These are phyloP conservation scores for Trichonephila clavata DNA, from an alignment of 1,140 invertebrate species.

Conservation along the genomic window DNA sequence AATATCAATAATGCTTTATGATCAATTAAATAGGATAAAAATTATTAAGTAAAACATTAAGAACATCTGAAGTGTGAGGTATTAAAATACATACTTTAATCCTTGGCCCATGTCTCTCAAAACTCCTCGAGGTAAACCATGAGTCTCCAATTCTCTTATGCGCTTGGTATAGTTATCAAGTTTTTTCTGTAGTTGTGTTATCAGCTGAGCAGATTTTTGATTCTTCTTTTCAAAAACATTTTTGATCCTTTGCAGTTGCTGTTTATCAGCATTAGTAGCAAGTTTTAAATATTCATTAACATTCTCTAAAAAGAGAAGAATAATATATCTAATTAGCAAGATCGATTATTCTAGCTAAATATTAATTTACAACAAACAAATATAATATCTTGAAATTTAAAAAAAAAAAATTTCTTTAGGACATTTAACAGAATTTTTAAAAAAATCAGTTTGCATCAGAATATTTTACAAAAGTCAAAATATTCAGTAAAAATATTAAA, in stretches of 20 bases:
- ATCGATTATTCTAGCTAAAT: too few species aligned
- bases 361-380: too few species aligned
- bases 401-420: too few species aligned
- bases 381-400: too few species aligned
- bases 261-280: slow-evolving; percentile 95
- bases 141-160: slow-evolving; percentile 89
- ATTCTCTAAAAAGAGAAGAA: slow-evolving; percentile 84
- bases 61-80: background rate
- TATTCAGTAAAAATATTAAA: too few species aligned
- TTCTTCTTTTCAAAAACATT: slow-evolving; percentile 99
- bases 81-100: slow-evolving; percentile 86
- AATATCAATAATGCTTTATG: too few species aligned
- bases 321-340: too few species aligned
- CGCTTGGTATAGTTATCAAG: slow-evolving; percentile 91
- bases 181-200: slow-evolving; percentile 95
- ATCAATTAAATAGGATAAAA: too few species aligned
- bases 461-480: too few species aligned
- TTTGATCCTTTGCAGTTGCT: slow-evolving; percentile 94
- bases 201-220: slow-evolving; percentile 96
- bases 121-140: slow-evolving; percentile 92
- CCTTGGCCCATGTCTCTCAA: slow-evolving; percentile 96
- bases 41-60: background rate
- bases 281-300: slow-evolving; percentile 97
- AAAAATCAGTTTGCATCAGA: too few species aligned
- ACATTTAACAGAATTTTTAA: too few species aligned